phyloP scores from a whole-genome alignment of 1,140 invertebrate genomes.

The Atta cephalotes region DNA sequence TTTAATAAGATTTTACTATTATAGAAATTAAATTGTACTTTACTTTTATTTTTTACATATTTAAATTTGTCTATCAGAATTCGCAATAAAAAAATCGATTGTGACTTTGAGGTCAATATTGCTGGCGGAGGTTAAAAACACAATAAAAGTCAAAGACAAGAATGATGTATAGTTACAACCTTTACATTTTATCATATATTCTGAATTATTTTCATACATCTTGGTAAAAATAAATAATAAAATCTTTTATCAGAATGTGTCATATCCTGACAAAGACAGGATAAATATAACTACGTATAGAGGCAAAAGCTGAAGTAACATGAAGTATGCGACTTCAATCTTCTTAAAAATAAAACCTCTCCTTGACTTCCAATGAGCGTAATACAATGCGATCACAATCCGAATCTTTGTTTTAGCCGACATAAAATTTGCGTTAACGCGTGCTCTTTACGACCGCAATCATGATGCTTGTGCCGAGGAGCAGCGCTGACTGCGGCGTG shows the following conservation, averaged over 20 bases:
- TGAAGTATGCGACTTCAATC: background rate
- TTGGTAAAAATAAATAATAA: background rate
- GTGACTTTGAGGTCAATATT: too few species aligned
- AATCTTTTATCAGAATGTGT: background rate
- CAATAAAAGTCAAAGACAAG: background rate
- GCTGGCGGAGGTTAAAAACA: background rate
- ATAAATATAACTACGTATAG: background rate
- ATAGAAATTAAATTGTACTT: too few species aligned
- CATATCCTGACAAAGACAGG: background rate
- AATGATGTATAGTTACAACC: background rate
- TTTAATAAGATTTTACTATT: too few species aligned
- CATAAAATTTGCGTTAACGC: slow-evolving; percentile 64
- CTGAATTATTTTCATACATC: too few species aligned
- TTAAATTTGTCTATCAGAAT: too few species aligned
- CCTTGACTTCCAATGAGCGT: background rate
- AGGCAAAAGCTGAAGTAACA: background rate
- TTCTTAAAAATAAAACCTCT: background rate
- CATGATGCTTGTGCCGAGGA: slow-evolving; percentile 19
- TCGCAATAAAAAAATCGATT: too few species aligned
- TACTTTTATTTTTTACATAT: too few species aligned
- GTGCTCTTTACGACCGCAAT: slow-evolving; percentile 67
- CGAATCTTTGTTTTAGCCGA: slow-evolving; percentile 66
- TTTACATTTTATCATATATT: background rate
- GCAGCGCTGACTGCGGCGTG: slow-evolving; percentile 7
- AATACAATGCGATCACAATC: slow-evolving; percentile 3